phyloP scores from a whole-genome alignment of 2,888 invertebrate species.

The Ichneumoninae sp. region DNA sequence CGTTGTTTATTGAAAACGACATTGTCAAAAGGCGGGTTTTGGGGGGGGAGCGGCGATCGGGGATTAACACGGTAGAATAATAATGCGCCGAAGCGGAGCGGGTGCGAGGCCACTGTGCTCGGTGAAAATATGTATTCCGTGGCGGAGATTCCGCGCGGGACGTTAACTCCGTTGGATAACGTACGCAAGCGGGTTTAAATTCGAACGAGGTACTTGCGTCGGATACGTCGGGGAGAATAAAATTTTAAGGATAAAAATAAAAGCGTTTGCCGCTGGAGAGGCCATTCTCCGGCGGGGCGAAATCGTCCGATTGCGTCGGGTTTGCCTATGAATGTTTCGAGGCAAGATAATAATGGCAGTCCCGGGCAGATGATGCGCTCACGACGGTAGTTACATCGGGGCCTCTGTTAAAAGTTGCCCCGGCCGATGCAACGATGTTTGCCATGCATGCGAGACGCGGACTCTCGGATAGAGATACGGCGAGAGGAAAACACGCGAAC shows the following conservation, averaged over 20 bases:
- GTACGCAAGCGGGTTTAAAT: conserved; percentile 37
- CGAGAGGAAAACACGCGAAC: conserved; percentile 45
- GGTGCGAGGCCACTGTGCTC: too few species aligned
- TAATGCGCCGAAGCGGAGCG: neutral
- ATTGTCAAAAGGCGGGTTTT: conserved; percentile 36
- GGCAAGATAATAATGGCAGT: neutral
- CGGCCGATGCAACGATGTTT: conserved; percentile 42
- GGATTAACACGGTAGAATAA: conserved; percentile 29
- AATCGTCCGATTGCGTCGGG: conserved; percentile 19
- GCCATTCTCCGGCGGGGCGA: neutral
- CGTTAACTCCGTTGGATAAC: conserved; percentile 9
- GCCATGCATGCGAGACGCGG: conserved; percentile 34
- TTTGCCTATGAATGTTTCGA: neutral
- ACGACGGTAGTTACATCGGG: conserved; percentile 42
- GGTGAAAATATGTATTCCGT: conserved; percentile 11
- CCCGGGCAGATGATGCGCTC: conserved; percentile 41
- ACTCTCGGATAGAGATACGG: neutral
- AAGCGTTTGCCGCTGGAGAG: neutral
- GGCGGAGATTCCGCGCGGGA: conserved; percentile 24
- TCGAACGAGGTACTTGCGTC: conserved; percentile 35
- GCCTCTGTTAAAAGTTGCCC: neutral
- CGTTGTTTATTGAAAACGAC: conserved; percentile 62
- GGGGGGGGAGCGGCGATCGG: neutral
- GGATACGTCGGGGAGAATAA: conserved; percentile 1
- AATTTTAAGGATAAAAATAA: neutral